phyloP scores from a whole-genome alignment of 2,888 invertebrate species.

The Andrena dorsata region DNA sequence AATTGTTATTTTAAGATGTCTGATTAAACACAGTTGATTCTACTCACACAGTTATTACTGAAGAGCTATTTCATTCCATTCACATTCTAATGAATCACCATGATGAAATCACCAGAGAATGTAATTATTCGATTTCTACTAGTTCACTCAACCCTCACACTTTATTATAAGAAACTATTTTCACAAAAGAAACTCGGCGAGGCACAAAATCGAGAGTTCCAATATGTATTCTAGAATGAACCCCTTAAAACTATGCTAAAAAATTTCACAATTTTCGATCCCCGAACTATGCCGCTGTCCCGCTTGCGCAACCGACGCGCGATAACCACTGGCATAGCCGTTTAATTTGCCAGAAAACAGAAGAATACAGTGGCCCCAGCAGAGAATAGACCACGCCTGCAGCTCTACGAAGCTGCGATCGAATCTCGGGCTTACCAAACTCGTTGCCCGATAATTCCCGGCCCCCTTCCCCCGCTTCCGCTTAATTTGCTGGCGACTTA shows the following conservation, averaged over 20 bases:
- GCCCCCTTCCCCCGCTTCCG: constrained; percentile 38
- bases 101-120: no score
- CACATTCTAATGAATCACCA: no score
- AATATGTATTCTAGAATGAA: neutral
- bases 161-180: no score
- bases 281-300: neutral
- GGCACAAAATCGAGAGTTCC: neutral
- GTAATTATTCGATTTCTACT: no score
- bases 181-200: no score
- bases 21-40: no score
- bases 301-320: neutral
- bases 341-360: constrained; percentile 30
- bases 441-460: constrained; percentile 62
- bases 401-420: constrained; percentile 34
- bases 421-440: constrained; percentile 60
- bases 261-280: neutral
- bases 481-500: constrained; percentile 65
- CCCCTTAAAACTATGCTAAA: neutral
- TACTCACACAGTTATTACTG: no score
- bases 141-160: no score
- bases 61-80: no score
- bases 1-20: no score
- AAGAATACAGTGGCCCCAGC: constrained; percentile 11
- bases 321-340: neutral
- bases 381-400: neutral